Evolutionary conservation across 92 coral and sea anemone genomes (phyloP).

Genomic region (Heteractis magnifica): DNA sequence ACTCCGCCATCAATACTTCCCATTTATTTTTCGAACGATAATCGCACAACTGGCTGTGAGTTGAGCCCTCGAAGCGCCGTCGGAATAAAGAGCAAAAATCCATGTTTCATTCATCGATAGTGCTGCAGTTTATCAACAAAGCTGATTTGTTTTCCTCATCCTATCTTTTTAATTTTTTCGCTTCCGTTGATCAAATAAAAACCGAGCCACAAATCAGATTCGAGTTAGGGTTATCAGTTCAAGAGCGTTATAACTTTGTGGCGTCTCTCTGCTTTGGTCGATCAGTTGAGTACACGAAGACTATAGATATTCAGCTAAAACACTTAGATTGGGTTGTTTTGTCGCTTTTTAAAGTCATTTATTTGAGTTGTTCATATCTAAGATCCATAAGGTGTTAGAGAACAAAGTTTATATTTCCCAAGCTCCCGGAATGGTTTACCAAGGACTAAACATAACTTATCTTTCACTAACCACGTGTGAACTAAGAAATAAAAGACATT

Average conservation of each 20-base stretch:
- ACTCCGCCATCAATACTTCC: not conserved
- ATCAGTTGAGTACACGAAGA: not conserved
- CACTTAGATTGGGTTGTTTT: too few species aligned
- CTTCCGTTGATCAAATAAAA: not conserved
- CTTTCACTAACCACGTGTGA: not conserved
- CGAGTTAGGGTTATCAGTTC: not conserved
- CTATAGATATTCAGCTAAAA: not conserved
- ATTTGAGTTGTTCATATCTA: not conserved
- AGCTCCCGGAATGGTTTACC: not conserved
- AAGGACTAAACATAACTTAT: not conserved
- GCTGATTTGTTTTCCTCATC: not conserved
- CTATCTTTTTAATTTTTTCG: not conserved
- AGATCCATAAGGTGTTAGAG: not conserved
- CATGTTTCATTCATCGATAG: conserved; percentile 21
- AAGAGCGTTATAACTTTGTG: not conserved
- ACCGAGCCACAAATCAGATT: not conserved
- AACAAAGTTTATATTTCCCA: not conserved
- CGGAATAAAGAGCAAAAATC: conserved; percentile 6
- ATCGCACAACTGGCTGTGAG: not conserved
- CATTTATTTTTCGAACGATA: not conserved
- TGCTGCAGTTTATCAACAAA: conserved; percentile 20
- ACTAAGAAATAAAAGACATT: not conserved
- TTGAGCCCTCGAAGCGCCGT: not conserved
- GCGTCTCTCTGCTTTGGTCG: not conserved
- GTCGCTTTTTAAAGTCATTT: too few species aligned